A percentile compares a stretch with the other conserved stretches of the same genome.
These are phyloP conservation scores for Dryobates pubescens DNA, from an alignment of 2,797 vertebrate genomes.

Conservation along the genomic window DNA sequence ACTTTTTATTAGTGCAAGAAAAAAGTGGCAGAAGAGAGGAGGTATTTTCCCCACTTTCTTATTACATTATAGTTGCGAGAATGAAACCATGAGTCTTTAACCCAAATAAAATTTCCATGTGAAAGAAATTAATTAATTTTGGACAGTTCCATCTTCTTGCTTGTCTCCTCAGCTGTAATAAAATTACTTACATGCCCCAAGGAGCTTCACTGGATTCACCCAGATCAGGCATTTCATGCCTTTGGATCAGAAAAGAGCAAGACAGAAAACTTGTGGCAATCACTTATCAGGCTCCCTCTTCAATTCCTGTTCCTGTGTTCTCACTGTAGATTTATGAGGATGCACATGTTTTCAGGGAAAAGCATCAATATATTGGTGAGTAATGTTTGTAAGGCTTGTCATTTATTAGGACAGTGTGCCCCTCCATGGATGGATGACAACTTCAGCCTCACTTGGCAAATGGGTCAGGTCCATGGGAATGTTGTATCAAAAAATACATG, in stretches of 20 bases:
- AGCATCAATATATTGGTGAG: rapidly evolving
- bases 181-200: not conserved
- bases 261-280: not conserved
- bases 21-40: not conserved
- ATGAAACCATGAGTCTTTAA: not conserved
- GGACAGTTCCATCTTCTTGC: not conserved
- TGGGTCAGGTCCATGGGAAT: not conserved
- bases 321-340: not conserved
- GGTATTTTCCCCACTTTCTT: not conserved
- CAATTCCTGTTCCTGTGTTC: not conserved
- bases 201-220: not conserved
- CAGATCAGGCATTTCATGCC: not conserved
- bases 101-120: not conserved
- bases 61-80: not conserved
- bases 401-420: not conserved
- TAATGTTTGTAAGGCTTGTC: not conserved
- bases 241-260: not conserved
- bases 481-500: not conserved
- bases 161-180: not conserved
- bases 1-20: not conserved
- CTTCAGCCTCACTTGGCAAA: not conserved
- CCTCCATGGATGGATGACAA: not conserved
- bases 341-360: not conserved
- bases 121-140: not conserved
- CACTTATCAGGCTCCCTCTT: not conserved